A percentile compares a stretch with the other conserved stretches of the same genome.
These are phyloP conservation scores for Ceyx cyanopectus DNA, from an alignment of 2,113 vertebrate species.

Conservation along the genomic window DNA sequence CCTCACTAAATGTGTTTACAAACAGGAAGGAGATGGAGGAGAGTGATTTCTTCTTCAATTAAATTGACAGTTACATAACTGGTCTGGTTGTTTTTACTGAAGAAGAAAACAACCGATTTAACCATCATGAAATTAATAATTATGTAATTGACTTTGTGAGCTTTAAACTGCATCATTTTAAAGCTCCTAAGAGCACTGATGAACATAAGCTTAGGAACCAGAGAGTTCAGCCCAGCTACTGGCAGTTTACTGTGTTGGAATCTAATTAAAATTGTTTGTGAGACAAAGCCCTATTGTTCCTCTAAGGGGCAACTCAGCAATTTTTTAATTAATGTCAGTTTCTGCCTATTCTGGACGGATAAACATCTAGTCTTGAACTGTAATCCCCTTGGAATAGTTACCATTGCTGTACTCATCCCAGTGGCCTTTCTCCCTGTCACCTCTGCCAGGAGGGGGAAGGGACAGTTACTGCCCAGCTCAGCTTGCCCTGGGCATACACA, in stretches of 20 bases:
- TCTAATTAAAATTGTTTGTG: conserved; percentile 35
- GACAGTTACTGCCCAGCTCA: fast-evolving
- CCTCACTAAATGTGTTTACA: conserved; percentile 32
- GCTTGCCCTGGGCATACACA: too few species aligned
- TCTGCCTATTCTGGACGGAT: neutral
- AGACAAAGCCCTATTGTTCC: conserved; percentile 21
- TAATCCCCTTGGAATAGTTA: neutral
- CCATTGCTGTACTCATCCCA: neutral
- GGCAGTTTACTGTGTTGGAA: neutral
- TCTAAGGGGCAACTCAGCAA: neutral
- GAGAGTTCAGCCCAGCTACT: neutral
- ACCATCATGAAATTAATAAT: conserved; percentile 27
- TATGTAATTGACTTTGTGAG: neutral
- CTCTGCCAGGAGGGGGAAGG: neutral
- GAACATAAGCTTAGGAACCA: neutral
- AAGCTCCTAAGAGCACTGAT: conserved; percentile 6
- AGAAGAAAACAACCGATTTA: conserved; percentile 23
- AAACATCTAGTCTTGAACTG: neutral
- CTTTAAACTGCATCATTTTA: neutral
- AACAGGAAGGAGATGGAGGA: neutral
- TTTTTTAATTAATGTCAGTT: conserved; percentile 16
- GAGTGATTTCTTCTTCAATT: neutral
- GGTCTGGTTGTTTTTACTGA: neutral
- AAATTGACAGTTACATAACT: conserved; percentile 38
- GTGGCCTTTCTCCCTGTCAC: neutral